Evolutionary conservation across 1,140 invertebrate species (phyloP).

Genomic region (Chelonus insularis): DNA sequence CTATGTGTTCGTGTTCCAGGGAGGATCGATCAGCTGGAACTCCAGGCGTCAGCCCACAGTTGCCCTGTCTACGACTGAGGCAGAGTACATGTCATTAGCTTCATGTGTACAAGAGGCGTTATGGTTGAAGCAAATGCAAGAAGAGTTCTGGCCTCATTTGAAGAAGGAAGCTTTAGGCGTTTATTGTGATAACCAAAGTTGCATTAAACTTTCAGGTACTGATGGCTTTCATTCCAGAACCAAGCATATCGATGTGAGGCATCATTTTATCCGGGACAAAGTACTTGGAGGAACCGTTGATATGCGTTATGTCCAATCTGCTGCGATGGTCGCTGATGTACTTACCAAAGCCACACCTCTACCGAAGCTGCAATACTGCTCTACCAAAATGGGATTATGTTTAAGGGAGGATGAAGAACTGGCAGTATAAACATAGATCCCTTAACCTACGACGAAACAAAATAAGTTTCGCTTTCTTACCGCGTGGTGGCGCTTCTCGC

Average conservation of each 20-base stretch:
- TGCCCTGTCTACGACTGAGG: conserved; percentile 47
- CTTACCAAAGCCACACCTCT: too few relatives aligned
- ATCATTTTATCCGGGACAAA: conserved; percentile 20
- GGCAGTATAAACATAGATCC: too few relatives aligned
- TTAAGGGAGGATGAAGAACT: too few relatives aligned
- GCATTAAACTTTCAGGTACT: conserved; percentile 32
- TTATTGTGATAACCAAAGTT: conserved; percentile 36
- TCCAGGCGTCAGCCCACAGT: conserved; percentile 45
- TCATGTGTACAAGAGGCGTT: conserved; percentile 36
- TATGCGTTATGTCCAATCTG: too few relatives aligned
- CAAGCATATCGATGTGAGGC: conserved; percentile 40
- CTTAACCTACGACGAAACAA: too few relatives aligned
- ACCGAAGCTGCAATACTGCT: too few relatives aligned
- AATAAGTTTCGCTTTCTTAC: too few relatives aligned
- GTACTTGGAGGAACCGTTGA: too few relatives aligned
- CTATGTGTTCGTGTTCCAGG: conserved; percentile 36
- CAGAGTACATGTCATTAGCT: conserved; percentile 46
- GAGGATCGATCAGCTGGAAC: conserved; percentile 40
- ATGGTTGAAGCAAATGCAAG: conserved; percentile 31
- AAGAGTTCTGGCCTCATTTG: conserved; percentile 18
- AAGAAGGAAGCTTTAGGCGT: not conserved
- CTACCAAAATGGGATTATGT: too few relatives aligned
- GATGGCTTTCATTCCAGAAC: conserved; percentile 28
- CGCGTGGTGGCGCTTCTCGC: too few relatives aligned
- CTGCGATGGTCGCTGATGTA: too few relatives aligned